Base-by-base conservation (phyloP, 2,888 invertebrate species). In the Nineta flava region DNA sequence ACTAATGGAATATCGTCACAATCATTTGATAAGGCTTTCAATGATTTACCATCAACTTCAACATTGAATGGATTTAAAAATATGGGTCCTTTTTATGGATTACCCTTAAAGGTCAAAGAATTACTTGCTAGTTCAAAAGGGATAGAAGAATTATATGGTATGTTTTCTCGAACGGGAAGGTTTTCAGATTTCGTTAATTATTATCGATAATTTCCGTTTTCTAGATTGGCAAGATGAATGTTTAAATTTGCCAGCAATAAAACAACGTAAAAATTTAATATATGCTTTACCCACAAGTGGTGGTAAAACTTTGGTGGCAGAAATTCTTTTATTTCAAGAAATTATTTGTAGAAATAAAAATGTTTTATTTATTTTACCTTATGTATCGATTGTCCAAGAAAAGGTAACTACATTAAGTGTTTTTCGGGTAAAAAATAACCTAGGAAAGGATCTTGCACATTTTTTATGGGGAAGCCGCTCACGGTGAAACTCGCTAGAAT, bases 291-390 rank as follows among this genome's bases (percentile, higher is more conserved):
- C 97, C 0, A 97, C 96, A 0, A 94, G 95, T 62, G 96, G 96
- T 1, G 97, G 96, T 1, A 97, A 97, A 71, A 97, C 97, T 1
- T 70, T 97, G 26, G 94, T 97, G 10, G 95, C 97, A 0, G 97
- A 97, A 68, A 85, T 97, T 52, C 71, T 97, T 46, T 92, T 97
- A 74, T 68, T 96, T 15, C 73, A 82, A 42, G 91, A 95, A 69
- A 69, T 96, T 6, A 65, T 95, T 9, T 83, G 85, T 55, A 74
- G 80, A 49, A 79, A 82, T 60, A 82, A 77, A 57, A 90, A 94
- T 74, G 90, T 81, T 10, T 67, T 97, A 17, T 86, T 97, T 56
- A 79, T 97, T 56, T 68, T 97, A 52, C 97, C 97, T 0, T 97
- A 86, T 72, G 92, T 97, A 12, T 88, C 96, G 6, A 85, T 97